Evolutionary conservation across 2,113 vertebrate genomes (phyloP).

Genomic region (Macquaria australasica): DNA sequence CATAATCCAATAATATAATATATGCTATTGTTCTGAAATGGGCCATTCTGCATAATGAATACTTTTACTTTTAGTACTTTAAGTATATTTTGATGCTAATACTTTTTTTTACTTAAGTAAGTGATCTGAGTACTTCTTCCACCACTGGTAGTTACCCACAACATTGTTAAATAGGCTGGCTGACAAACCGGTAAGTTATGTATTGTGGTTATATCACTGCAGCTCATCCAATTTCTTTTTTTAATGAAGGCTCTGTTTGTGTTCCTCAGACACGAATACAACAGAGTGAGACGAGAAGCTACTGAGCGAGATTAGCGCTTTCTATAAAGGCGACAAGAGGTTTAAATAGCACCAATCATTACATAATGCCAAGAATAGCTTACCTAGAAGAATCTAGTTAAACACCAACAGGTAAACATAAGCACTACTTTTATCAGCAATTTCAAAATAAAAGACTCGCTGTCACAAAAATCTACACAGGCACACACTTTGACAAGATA

Average conservation of each 20-base stretch:
- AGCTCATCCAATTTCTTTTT: neutral
- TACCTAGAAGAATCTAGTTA: conserved; percentile 32
- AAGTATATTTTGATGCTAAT: neutral
- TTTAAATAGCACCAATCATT: conserved; percentile 58
- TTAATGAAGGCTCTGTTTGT: conserved; percentile 1
- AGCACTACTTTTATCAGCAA: neutral
- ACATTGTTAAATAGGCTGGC: neutral
- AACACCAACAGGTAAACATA: conserved; percentile 24
- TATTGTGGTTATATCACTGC: neutral
- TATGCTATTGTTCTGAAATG: too few species aligned
- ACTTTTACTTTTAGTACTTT: neutral
- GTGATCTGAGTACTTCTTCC: neutral
- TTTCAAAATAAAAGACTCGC: neutral
- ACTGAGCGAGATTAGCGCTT: conserved; percentile 53
- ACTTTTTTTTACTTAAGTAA: neutral
- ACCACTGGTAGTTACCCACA: neutral
- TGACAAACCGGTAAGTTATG: neutral
- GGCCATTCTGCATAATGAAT: neutral
- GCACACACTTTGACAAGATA: neutral
- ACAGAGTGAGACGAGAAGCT: conserved; percentile 17
- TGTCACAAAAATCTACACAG: neutral
- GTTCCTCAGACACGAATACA: conserved; percentile 43
- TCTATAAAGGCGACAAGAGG: conserved; percentile 10
- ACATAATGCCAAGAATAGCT: conserved; percentile 47
- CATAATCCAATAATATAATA: too few species aligned